phyloP scores from a whole-genome alignment of 2,888 invertebrate genomes.

The Hydroisotoma schaefferi region DNA sequence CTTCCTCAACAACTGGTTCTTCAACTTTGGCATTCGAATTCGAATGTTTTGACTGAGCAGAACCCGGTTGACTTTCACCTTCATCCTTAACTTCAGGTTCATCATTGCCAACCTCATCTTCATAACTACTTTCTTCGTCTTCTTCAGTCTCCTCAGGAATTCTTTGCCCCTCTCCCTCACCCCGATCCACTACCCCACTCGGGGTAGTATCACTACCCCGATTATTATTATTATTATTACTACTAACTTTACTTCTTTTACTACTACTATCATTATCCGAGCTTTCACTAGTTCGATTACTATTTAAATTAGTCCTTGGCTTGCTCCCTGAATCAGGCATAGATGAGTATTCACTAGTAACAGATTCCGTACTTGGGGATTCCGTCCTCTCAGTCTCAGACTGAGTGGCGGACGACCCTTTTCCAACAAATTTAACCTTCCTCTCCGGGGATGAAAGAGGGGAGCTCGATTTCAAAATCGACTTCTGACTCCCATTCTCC shows the following conservation, averaged over 20 bases:
- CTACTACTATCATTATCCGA: not conserved
- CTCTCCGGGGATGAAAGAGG: conserved; percentile 6
- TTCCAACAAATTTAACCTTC: conserved; percentile 21
- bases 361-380: conserved; percentile 21
- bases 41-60: too few species aligned
- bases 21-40: too few species aligned
- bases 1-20: conserved; percentile 24
- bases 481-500: conserved; percentile 21
- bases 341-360: conserved; percentile 30
- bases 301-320: too few species aligned
- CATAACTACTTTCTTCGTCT: not conserved
- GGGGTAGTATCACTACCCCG: conserved; percentile 14
- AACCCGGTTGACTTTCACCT: not conserved
- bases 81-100: not conserved
- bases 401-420: conserved; percentile 7
- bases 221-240: too few species aligned
- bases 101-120: conserved; percentile 4
- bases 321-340: conserved; percentile 22
- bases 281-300: too few species aligned
- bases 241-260: too few species aligned
- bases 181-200: conserved; percentile 16
- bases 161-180: conserved; percentile 14
- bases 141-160: conserved; percentile 23
- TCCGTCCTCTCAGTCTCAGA: conserved; percentile 11
- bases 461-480: conserved; percentile 25